Conservation (phyloP, 1,140 invertebrate species). For the Limonius californicus region DNA sequence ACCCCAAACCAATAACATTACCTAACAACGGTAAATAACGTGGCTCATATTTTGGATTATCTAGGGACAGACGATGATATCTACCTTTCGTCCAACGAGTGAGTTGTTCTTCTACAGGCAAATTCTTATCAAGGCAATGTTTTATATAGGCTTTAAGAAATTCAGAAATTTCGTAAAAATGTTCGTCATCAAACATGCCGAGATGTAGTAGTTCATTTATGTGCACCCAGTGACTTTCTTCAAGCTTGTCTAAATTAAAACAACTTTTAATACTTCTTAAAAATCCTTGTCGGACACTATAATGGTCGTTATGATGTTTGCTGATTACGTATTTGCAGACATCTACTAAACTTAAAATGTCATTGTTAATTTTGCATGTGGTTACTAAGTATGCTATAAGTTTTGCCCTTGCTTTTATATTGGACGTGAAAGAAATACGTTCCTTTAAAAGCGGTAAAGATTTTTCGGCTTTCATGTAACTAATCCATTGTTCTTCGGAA, state of each 20-base stretch:
- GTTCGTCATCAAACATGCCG: neutral
- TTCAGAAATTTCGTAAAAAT: neutral
- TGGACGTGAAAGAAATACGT: too few species aligned
- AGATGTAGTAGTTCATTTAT: neutral
- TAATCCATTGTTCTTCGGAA: too few species aligned
- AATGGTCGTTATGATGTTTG: neutral
- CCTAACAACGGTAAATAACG: neutral
- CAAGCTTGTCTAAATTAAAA: neutral
- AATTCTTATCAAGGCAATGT: neutral
- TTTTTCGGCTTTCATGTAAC: too few species aligned
- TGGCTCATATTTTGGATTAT: neutral
- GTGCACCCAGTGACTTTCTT: neutral
- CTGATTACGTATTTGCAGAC: neutral
- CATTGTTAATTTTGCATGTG: slow-evolving; percentile 2
- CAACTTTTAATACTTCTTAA: neutral
- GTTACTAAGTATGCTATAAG: neutral
- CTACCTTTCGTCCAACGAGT: neutral
- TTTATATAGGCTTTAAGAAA: neutral
- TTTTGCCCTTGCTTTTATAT: neutral
- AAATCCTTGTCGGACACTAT: neutral
- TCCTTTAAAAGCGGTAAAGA: too few species aligned
- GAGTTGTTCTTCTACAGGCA: neutral
- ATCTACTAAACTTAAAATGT: neutral
- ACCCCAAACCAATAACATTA: neutral
- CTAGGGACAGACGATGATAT: neutral